phyloP scores from a whole-genome alignment of 2,888 invertebrate species.

The Pheosia tremula region DNA sequence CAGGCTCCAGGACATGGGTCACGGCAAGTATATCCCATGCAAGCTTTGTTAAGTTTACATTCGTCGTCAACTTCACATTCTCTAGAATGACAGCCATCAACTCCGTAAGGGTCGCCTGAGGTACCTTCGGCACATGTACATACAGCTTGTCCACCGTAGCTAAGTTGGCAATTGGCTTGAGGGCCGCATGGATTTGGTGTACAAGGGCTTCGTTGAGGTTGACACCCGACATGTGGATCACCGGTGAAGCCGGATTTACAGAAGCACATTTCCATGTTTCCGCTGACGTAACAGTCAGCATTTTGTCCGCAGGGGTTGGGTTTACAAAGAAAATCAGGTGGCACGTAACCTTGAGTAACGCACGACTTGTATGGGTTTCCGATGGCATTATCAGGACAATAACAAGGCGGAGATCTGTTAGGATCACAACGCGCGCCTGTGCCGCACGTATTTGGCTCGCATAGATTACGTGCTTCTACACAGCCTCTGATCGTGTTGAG shows the following conservation, averaged over 20 bases:
- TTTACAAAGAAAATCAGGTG: slow-evolving; percentile 87
- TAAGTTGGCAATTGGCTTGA: slow-evolving; percentile 88
- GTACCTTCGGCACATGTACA: slow-evolving; percentile 91
- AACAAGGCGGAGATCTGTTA: slow-evolving; percentile 91
- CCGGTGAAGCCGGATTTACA: slow-evolving; percentile 91
- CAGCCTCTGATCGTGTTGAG: slow-evolving; percentile 95
- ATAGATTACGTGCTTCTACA: slow-evolving; percentile 90
- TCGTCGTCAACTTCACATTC: slow-evolving; percentile 93
- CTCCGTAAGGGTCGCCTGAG: slow-evolving; percentile 90
- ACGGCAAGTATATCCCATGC: slow-evolving; percentile 91
- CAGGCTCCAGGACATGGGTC: slow-evolving; percentile 94
- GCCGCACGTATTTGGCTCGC: slow-evolving; percentile 93
- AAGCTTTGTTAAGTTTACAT: slow-evolving; percentile 89
- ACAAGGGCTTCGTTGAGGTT: slow-evolving; percentile 88
- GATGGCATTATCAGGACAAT: slow-evolving; percentile 91
- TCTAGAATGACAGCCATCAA: slow-evolving; percentile 89
- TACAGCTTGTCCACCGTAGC: slow-evolving; percentile 87
- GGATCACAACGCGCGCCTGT: slow-evolving; percentile 91
- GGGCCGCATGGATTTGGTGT: slow-evolving; percentile 92
- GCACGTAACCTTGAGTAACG: slow-evolving; percentile 76
- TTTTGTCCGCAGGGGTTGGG: slow-evolving; percentile 93
- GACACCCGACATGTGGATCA: slow-evolving; percentile 92
- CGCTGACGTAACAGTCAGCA: slow-evolving; percentile 93
- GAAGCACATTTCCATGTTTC: slow-evolving; percentile 93
- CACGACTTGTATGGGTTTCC: slow-evolving; percentile 94